These are phyloP conservation scores for Argyresthia goedartella DNA, from an alignment of 2,888 invertebrate species.

Conservation along the genomic window DNA sequence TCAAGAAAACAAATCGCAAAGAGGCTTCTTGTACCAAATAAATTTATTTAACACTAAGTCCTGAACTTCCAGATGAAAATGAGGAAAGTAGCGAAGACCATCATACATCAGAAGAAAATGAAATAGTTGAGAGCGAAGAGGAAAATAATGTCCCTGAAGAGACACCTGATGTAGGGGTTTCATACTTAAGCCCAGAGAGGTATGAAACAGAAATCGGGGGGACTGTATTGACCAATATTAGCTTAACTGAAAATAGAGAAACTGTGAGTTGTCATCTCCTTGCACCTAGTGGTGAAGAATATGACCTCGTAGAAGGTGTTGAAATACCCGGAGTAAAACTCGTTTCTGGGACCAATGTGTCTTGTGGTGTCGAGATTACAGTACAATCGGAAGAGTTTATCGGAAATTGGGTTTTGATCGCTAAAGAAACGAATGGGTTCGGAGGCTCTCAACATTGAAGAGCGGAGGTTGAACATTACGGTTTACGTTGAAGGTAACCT, in stretches of 20 bases:
- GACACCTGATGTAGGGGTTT: not conserved
- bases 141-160: no score
- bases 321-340: conserved; percentile 21
- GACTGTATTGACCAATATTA: not conserved
- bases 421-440: conserved; percentile 21
- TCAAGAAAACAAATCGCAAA: no score
- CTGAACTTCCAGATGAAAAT: not conserved
- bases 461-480: conserved; percentile 36
- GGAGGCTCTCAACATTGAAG: conserved; percentile 21
- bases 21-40: no score
- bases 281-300: conserved; percentile 29
- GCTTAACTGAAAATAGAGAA: not conserved
- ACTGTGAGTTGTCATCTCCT: conserved; percentile 32
- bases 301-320: conserved; percentile 17
- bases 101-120: not conserved
- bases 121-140: no score
- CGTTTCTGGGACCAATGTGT: conserved; percentile 17
- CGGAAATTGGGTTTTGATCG: conserved; percentile 43
- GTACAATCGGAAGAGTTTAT: conserved; percentile 25
- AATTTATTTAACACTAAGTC: no score
- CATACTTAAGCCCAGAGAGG: not conserved
- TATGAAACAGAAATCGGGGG: not conserved
- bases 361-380: conserved; percentile 31
- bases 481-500: conserved; percentile 42
- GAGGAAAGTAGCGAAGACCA: not conserved